These are phyloP conservation scores for Allacma fusca DNA, from an alignment of 2,888 invertebrate species.

Conservation along the genomic window DNA sequence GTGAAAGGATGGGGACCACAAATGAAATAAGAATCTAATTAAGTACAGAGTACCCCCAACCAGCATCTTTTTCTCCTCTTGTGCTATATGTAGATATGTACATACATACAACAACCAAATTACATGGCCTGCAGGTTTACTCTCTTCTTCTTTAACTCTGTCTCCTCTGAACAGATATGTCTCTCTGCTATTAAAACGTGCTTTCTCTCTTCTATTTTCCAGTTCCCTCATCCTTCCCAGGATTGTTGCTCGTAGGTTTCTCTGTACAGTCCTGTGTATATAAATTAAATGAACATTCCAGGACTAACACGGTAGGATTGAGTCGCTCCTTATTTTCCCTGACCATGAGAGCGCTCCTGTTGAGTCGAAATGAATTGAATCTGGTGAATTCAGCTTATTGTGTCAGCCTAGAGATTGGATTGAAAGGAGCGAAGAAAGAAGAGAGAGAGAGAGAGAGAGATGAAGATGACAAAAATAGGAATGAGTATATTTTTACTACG, in stretches of 20 bases:
- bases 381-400: constrained; percentile 33
- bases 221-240: no score
- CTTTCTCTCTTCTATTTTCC: no score
- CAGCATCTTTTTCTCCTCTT: constrained; percentile 17
- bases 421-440: constrained; percentile 27
- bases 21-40: constrained; percentile 45
- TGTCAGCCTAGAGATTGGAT: constrained; percentile 27
- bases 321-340: background rate
- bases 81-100: no score
- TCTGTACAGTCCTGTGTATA: background rate
- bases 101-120: constrained; percentile 11
- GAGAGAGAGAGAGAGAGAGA: constrained; percentile 32
- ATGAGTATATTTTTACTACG: background rate
- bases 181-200: no score
- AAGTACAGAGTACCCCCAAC: constrained; percentile 25
- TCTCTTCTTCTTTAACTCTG: background rate
- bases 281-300: constrained; percentile 27
- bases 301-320: background rate
- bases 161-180: no score
- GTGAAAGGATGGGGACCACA: constrained; percentile 6
- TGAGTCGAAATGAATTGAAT: constrained; percentile 27
- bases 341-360: background rate
- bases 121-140: background rate
- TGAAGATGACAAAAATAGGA: constrained; percentile 11
- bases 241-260: background rate